Conservation (phyloP, 1,140 invertebrate genomes). For the Drosophila mayri region DNA sequence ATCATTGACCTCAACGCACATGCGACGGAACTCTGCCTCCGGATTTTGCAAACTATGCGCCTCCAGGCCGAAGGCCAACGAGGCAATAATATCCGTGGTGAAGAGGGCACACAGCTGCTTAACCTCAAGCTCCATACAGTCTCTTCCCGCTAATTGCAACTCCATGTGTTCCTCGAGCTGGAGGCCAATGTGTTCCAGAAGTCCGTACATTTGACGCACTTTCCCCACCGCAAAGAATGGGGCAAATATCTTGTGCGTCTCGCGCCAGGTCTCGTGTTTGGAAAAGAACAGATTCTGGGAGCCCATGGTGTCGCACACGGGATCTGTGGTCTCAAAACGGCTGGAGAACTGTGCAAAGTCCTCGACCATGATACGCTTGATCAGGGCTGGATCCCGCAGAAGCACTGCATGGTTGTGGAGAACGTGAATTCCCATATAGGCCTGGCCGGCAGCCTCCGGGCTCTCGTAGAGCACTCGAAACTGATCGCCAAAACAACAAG, state of each 20-base stretch:
- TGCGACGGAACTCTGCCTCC: conserved; percentile 84
- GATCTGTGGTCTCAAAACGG: conserved; percentile 72
- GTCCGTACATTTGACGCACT: conserved; percentile 68
- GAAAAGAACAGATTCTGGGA: conserved; percentile 73
- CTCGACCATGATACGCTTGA: conserved; percentile 86
- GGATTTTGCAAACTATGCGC: conserved; percentile 86
- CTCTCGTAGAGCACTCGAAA: conserved; percentile 57
- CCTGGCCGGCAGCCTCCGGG: conserved; percentile 25
- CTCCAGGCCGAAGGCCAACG: conserved; percentile 87
- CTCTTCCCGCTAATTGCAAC: conserved; percentile 3
- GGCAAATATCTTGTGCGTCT: conserved; percentile 74
- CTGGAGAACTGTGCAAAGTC: conserved; percentile 84
- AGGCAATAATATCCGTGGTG: conserved; percentile 87
- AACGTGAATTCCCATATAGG: conserved; percentile 85
- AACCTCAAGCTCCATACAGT: conserved; percentile 56
- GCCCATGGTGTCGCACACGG: conserved; percentile 62
- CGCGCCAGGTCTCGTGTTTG: conserved; percentile 68
- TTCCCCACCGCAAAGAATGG: conserved; percentile 69
- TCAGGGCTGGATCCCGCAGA: conserved; percentile 86
- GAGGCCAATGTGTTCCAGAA: conserved; percentile 63
- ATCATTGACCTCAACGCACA: conserved; percentile 85
- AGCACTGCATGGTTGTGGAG: conserved; percentile 85
- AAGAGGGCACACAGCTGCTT: conserved; percentile 72
- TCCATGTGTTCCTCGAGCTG: conserved; percentile 66
- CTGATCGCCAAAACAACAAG: conserved; percentile 68